phyloP scores from a whole-genome alignment of 2,888 invertebrate genomes.

The Hybos culiciformis region DNA sequence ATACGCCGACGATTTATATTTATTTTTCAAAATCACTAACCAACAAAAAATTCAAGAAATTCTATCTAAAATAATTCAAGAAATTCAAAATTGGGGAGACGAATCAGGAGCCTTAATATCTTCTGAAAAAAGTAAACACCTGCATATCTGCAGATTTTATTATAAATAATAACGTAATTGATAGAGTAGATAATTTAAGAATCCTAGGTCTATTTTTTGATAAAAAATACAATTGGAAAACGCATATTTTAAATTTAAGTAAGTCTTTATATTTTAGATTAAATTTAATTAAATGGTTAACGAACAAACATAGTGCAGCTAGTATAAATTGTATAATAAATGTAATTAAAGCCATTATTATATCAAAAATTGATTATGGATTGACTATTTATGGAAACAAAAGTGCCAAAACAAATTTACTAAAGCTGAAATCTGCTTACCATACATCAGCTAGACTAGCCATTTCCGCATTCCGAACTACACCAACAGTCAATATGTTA shows the following conservation, averaged over 20 bases:
- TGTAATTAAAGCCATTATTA: not conserved
- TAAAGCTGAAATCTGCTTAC: too few species aligned
- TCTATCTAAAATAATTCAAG: not conserved
- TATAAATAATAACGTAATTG: not conserved
- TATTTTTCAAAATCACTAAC: not conserved
- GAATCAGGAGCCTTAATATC: not conserved
- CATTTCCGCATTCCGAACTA: too few species aligned
- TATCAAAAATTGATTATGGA: not conserved
- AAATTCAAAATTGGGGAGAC: not conserved
- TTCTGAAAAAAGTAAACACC: not conserved
- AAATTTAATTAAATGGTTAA: too few species aligned
- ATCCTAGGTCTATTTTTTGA: not conserved
- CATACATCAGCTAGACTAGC: too few species aligned
- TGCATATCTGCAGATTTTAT: too few species aligned
- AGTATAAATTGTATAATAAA: too few species aligned
- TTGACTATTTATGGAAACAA: not conserved
- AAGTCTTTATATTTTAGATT: not conserved
- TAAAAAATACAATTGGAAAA: not conserved
- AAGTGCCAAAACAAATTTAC: not conserved
- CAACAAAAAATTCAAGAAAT: not conserved
- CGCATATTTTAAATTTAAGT: too few species aligned
- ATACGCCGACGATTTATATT: not conserved
- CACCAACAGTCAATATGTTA: too few species aligned
- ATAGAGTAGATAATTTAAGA: not conserved
- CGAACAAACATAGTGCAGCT: too few species aligned